These are phyloP conservation scores for Biston stratarius DNA, from an alignment of 2,888 invertebrate species.

Conservation along the genomic window DNA sequence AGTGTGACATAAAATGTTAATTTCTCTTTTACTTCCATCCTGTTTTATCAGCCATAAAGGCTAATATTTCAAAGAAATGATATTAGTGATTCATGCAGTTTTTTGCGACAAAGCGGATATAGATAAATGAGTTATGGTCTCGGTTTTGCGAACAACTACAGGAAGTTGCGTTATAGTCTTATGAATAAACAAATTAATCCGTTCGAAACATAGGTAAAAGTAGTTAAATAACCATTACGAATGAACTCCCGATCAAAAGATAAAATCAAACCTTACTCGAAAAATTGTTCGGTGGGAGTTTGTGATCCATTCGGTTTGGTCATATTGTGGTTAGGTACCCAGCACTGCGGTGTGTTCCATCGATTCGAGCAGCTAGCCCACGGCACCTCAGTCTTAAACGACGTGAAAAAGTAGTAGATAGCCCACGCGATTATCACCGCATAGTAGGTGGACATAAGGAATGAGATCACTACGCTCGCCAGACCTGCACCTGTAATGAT, in stretches of 20 bases:
- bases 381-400: slow-evolving; percentile 94
- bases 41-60: neutral
- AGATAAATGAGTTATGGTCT: slow-evolving; percentile 33
- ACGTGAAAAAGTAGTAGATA: slow-evolving; percentile 96
- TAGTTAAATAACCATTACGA: neutral
- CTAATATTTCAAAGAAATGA: slow-evolving; percentile 20
- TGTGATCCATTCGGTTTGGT: slow-evolving; percentile 90
- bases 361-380: slow-evolving; percentile 95
- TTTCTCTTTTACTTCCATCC: slow-evolving; percentile 6
- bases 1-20: neutral
- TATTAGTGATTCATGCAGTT: slow-evolving; percentile 30
- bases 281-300: slow-evolving; percentile 96
- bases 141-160: slow-evolving; percentile 25
- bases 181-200: slow-evolving; percentile 20
- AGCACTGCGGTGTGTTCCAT: slow-evolving; percentile 95
- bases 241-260: neutral
- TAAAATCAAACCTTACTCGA: slow-evolving; percentile 89
- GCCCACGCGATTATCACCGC: slow-evolving; percentile 98
- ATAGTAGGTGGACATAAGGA: slow-evolving; percentile 97
- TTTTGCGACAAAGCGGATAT: slow-evolving; percentile 32
- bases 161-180: slow-evolving; percentile 31
- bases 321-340: slow-evolving; percentile 90
- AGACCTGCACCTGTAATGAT: slow-evolving; percentile 94
- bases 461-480: slow-evolving; percentile 97
- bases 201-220: neutral